Conservation (phyloP, 2,888 invertebrate species). For the Temnothorax rugatulus region DNA sequence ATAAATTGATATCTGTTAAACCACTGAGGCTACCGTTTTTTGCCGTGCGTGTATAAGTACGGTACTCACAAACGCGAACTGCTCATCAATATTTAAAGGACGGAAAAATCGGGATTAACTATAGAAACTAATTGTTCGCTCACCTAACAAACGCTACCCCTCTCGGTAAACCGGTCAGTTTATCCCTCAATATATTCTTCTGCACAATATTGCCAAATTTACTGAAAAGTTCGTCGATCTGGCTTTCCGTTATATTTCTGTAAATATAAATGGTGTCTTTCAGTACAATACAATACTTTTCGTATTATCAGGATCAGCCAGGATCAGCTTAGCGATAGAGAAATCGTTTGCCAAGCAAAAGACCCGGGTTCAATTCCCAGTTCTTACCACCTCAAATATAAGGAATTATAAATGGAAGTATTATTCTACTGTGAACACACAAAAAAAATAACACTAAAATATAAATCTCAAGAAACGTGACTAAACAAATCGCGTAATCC, state of each 20-base stretch:
- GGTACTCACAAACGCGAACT: background rate
- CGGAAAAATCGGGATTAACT: background rate
- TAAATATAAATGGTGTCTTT: constrained; percentile 57
- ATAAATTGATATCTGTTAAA: constrained; percentile 7
- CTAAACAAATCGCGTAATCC: background rate
- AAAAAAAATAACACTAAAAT: background rate
- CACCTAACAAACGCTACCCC: constrained; percentile 98
- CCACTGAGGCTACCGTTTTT: too few species aligned
- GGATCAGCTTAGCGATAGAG: background rate
- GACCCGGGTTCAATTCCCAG: background rate
- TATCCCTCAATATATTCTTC: constrained; percentile 95
- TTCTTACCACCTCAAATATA: background rate
- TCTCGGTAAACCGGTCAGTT: constrained; percentile 94
- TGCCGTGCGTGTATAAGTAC: background rate
- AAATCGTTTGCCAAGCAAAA: background rate
- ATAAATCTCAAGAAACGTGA: background rate
- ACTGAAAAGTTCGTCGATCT: constrained; percentile 94
- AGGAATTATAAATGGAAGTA: background rate
- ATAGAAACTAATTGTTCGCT: constrained; percentile 64
- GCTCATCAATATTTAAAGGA: background rate
- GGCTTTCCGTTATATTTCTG: constrained; percentile 92
- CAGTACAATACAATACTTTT: constrained; percentile 18
- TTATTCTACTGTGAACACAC: background rate
- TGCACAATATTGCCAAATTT: constrained; percentile 97
- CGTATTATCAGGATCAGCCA: background rate